Percentiles rank a stretch among this genome's conserved stretches.
Evolutionary conservation across 53 echinoderm and acorn worm genomes (phyloP).

Genomic region (Mesocentrotus franciscanus): DNA sequence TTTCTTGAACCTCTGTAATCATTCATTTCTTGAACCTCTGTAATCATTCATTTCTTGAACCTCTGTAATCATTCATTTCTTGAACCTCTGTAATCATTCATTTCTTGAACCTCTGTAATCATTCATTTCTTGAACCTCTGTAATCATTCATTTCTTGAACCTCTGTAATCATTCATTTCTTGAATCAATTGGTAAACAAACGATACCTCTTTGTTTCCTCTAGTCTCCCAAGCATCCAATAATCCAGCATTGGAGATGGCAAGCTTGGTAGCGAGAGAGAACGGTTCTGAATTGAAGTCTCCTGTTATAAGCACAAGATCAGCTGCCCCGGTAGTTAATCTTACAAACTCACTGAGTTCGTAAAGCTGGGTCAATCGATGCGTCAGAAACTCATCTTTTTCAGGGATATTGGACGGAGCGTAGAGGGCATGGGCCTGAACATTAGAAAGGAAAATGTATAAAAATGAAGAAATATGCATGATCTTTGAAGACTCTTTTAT

Average conservation of each 20-base stretch:
- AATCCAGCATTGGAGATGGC: conserved; percentile 71
- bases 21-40: too few species aligned
- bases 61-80: too few species aligned
- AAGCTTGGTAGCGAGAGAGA: conserved; percentile 75
- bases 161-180: too few species aligned
- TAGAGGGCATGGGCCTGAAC: conserved; percentile 84
- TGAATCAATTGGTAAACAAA: not conserved
- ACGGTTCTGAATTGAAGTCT: conserved; percentile 91
- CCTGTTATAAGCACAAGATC: conserved; percentile 84
- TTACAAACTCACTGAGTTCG: conserved; percentile 89
- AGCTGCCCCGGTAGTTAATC: conserved; percentile 70
- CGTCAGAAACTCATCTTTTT: conserved; percentile 73
- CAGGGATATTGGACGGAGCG: conserved; percentile 74
- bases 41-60: too few species aligned
- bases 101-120: too few species aligned
- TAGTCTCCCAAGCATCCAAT: conserved; percentile 84
- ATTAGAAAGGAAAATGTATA: not conserved
- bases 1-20: too few species aligned
- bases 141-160: too few species aligned
- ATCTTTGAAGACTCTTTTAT: not conserved
- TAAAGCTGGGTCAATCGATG: conserved; percentile 88
- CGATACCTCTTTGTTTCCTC: conserved; percentile 76
- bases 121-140: too few species aligned
- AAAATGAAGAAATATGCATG: conserved; percentile 10
- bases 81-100: too few species aligned